Evolutionary conservation across 2,888 invertebrate genomes (phyloP), one percentile per base, ranked within the genome.

Genomic region (Liodrosophila aerea): DNA sequence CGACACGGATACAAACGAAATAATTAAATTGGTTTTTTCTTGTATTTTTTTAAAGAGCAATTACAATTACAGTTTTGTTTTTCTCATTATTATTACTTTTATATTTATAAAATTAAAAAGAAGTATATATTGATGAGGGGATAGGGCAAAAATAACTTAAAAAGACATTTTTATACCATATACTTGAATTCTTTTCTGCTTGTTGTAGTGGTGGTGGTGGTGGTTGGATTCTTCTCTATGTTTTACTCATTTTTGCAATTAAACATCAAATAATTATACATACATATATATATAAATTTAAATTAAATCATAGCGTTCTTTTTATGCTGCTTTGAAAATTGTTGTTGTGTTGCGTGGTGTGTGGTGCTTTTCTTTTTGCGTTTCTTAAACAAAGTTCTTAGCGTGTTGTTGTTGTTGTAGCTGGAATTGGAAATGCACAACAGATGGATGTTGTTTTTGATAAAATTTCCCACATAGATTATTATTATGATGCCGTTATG

Each of bases 21-120:
- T 58, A 66, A 66, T 64, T 56, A 62, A 64, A 80, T 70, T 65
- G 62, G 18, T 76, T 80, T 68, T 66, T 71, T 71, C 47, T 64
- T 75, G 58, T 74, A 61, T 71, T 71, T 71, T 76, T 75, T 46
- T 82, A 68, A 78, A 78, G 83, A 78, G 76, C 83, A 72, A 78
- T 78, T 78, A 78, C 80, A 78, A 78, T 78, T 78, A 78, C 80
- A 83, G 76, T 83, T 76, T 73, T 76, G 52, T 76, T 77, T 63
- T 83, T 83, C 65, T 76, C 81, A 81, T 81, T 81, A 83, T 72
- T 75, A 77, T 83, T 83, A 78, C 73, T 76, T 76, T 78, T 70
- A 78, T 76, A 70, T 83, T 83, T 84, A 78, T 83, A 84, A 78
- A 84, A 84, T 78, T 84, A 84, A 84, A 80, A 78, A 78, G 81